These are phyloP conservation scores for Tetragnatha montana DNA, from an alignment of 2,888 invertebrate species.

Conservation along the genomic window DNA sequence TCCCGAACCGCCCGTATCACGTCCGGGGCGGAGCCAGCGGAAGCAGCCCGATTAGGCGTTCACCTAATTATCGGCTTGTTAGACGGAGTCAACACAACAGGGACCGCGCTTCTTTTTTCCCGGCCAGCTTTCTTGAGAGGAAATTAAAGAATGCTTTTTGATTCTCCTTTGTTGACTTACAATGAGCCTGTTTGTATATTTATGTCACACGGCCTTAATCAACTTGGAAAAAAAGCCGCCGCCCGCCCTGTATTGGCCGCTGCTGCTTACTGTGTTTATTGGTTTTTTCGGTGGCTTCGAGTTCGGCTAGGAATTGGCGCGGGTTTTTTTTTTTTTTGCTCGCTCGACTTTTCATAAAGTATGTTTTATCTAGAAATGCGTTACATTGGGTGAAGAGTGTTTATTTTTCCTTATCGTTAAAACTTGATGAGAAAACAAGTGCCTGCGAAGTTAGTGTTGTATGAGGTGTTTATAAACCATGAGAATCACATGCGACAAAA, in stretches of 20 bases:
- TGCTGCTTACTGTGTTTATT: not conserved
- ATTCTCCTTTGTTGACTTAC: constrained; percentile 33
- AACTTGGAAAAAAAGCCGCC: not conserved
- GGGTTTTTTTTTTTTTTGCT: not conserved
- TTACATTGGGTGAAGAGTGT: not conserved
- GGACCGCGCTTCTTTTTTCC: not conserved
- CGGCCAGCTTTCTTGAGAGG: not conserved
- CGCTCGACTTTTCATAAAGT: too few species aligned
- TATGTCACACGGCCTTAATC: not conserved
- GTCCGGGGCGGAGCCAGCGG: constrained; percentile 65
- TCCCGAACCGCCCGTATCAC: constrained; percentile 34
- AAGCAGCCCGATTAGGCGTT: constrained; percentile 60
- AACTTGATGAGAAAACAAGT: not conserved
- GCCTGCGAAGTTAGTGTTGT: not conserved
- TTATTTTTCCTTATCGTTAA: not conserved
- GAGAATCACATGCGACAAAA: too few species aligned
- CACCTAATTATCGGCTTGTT: constrained; percentile 70
- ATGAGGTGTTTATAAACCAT: not conserved
- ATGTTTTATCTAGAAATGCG: too few species aligned
- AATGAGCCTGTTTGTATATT: constrained; percentile 3
- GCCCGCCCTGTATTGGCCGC: not conserved
- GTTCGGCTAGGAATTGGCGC: too few species aligned
- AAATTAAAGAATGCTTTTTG: constrained; percentile 37
- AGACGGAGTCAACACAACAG: constrained; percentile 64
- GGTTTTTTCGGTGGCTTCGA: not conserved